Evolutionary conservation across 2,797 vertebrate species (phyloP).

Genomic region (Dicrostonyx torquatus): DNA sequence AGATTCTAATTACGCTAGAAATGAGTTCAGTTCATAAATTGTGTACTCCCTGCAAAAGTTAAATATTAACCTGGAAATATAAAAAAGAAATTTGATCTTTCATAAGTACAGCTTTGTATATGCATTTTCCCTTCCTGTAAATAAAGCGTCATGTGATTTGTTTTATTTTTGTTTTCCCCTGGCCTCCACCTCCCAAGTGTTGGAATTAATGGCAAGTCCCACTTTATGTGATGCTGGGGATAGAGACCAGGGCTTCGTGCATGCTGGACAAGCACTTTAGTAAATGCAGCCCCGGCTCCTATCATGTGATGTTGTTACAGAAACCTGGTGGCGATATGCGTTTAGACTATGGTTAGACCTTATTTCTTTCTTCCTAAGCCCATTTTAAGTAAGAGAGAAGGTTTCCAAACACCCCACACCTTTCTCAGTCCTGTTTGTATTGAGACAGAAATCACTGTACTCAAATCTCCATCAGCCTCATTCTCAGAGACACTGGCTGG

Average conservation of each 20-base stretch:
- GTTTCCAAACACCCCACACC: not conserved
- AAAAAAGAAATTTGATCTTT: constrained; percentile 74
- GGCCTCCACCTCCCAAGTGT: not conserved
- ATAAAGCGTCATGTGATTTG: constrained; percentile 56
- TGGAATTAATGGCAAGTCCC: not conserved
- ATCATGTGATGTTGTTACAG: constrained; percentile 74
- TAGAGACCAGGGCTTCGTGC: not conserved
- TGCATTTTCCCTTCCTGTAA: constrained; percentile 32
- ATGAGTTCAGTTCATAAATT: constrained; percentile 66
- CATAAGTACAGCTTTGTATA: constrained; percentile 51
- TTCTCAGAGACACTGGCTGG: not conserved
- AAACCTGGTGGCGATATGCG: not conserved
- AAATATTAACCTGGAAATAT: constrained; percentile 70
- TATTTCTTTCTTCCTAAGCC: constrained; percentile 69
- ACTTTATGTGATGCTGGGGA: not conserved
- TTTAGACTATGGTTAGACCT: constrained; percentile 54
- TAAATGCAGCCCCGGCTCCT: not conserved
- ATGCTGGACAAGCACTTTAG: not conserved
- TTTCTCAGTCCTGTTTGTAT: not conserved
- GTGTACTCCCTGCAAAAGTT: constrained; percentile 62
- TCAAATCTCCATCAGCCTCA: constrained; percentile 20
- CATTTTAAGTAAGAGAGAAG: constrained; percentile 25
- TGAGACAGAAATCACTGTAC: constrained; percentile 64
- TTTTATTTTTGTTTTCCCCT: not conserved
- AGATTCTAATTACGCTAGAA: constrained; percentile 69